Conservation (phyloP, 2,797 vertebrate genomes). For the Gambusia yucatana region DNA sequence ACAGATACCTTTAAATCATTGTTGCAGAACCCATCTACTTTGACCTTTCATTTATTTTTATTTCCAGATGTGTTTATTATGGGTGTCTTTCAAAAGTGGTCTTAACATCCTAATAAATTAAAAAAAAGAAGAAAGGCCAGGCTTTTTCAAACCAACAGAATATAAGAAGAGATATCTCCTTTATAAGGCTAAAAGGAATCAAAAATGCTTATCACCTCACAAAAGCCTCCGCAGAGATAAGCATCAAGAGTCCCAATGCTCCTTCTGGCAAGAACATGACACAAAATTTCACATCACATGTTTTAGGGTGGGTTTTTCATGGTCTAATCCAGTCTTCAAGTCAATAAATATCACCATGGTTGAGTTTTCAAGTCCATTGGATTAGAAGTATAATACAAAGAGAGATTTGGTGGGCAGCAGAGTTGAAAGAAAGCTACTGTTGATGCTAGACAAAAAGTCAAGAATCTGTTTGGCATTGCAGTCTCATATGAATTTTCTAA, state of each 20-base stretch:
- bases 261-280: conserved; percentile 67
- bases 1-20: conserved; percentile 78
- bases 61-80: conserved; percentile 58
- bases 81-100: conserved; percentile 61
- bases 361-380: conserved; percentile 60
- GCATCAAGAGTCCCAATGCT: conserved; percentile 68
- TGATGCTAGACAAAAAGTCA: conserved; percentile 61
- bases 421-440: conserved; percentile 69
- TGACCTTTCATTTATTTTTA: conserved; percentile 48
- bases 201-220: conserved; percentile 74
- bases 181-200: conserved; percentile 76
- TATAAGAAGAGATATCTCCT: conserved; percentile 60
- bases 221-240: conserved; percentile 76
- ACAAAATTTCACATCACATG: conserved; percentile 77
- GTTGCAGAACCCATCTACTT: conserved; percentile 69
- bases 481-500: conserved; percentile 49
- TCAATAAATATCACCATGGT: conserved; percentile 73
- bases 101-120: conserved; percentile 58
- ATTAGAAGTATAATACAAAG: conserved; percentile 78
- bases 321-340: conserved; percentile 60
- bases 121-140: conserved; percentile 62
- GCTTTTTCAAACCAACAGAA: conserved; percentile 64
- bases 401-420: conserved; percentile 68
- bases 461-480: conserved; percentile 56
- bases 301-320: conserved; percentile 46